phyloP scores from a whole-genome alignment of 1,140 invertebrate genomes.

The Reticulitermes speratus region DNA sequence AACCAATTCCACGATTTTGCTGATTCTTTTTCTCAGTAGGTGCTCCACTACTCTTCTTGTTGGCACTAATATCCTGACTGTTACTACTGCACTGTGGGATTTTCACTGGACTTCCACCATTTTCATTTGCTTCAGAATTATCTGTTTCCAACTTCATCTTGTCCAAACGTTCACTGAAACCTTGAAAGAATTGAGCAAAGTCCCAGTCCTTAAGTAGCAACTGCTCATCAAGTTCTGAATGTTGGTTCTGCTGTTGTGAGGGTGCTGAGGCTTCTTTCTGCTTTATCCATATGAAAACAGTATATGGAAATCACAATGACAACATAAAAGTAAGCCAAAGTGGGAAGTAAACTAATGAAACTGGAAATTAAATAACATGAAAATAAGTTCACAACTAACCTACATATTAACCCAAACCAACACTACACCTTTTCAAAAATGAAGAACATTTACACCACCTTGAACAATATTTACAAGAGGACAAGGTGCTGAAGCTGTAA shows the following conservation, averaged over 20 bases:
- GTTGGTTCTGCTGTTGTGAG: constrained; percentile 42
- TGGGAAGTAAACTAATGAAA: not conserved
- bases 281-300: constrained; percentile 19
- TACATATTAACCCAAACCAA: not conserved
- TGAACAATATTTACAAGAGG: not conserved
- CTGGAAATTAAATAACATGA: constrained; percentile 15
- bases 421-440: not conserved
- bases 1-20: constrained; percentile 37
- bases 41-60: constrained; percentile 35
- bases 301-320: not conserved
- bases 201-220: constrained; percentile 79
- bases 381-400: not conserved
- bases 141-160: constrained; percentile 36
- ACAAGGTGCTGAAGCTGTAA: not conserved
- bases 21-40: constrained; percentile 33
- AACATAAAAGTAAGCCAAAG: not conserved
- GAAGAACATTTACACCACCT: not conserved
- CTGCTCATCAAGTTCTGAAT: constrained; percentile 65
- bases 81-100: not conserved
- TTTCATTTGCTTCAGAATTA: constrained; percentile 38
- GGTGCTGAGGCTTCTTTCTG: constrained; percentile 24
- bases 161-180: constrained; percentile 47
- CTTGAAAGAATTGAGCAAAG: constrained; percentile 77
- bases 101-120: constrained; percentile 35
- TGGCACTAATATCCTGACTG: not conserved